phyloP scores from a whole-genome alignment of 2,888 invertebrate species.

The Trichopria drosophilae region DNA sequence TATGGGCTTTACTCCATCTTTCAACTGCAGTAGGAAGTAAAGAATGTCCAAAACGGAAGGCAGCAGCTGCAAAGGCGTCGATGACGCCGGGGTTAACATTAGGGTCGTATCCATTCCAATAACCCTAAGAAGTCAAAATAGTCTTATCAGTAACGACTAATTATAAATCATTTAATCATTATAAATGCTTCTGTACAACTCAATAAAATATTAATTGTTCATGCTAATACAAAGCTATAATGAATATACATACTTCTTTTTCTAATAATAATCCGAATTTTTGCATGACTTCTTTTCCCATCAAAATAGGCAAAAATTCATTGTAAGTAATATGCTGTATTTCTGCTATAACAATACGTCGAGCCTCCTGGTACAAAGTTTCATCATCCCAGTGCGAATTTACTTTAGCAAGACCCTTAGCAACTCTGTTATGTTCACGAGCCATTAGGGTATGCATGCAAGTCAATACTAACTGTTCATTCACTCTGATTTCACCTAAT shows the following conservation, averaged over 20 bases:
- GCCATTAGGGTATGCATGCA: conserved; percentile 92
- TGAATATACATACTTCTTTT: conserved; percentile 66
- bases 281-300: conserved; percentile 89
- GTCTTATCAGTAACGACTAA: background rate
- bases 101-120: conserved; percentile 82
- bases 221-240: too few relatives aligned
- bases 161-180: background rate
- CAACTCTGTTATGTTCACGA: conserved; percentile 86
- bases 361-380: conserved; percentile 83
- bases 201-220: conserved; percentile 6
- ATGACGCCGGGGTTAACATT: conserved; percentile 86
- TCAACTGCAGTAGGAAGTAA: conserved; percentile 87
- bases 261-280: conserved; percentile 83
- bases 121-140: conserved; percentile 45
- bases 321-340: conserved; percentile 90
- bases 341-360: conserved; percentile 81
- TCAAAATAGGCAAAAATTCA: conserved; percentile 84
- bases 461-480: conserved; percentile 85
- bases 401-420: conserved; percentile 72
- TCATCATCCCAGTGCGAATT: conserved; percentile 96
- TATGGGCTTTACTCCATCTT: conserved; percentile 92
- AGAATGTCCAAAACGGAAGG: conserved; percentile 90
- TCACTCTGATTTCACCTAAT: conserved; percentile 85
- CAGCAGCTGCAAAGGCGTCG: conserved; percentile 88
- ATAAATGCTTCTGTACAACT: conserved; percentile 18